These are phyloP conservation scores for Nemurella pictetii DNA, from an alignment of 2,888 invertebrate genomes.

Conservation along the genomic window DNA sequence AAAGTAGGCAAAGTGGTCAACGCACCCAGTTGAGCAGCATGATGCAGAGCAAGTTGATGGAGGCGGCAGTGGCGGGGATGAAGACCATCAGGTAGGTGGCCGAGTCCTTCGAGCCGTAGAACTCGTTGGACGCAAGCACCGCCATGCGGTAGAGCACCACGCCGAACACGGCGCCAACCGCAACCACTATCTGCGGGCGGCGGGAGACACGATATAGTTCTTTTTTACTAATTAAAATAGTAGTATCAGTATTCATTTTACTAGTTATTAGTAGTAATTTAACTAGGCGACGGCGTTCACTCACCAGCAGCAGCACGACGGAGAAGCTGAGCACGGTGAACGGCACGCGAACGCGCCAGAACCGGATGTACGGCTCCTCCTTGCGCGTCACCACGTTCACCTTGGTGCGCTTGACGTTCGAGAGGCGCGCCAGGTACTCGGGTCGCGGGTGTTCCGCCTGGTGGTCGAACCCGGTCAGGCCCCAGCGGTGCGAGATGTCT, in stretches of 20 bases:
- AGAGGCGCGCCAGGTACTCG: constrained; percentile 68
- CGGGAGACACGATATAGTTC: not conserved
- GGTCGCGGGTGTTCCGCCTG: constrained; percentile 77
- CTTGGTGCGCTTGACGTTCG: constrained; percentile 58
- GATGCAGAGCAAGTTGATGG: constrained; percentile 76
- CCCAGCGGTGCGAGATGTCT: constrained; percentile 81
- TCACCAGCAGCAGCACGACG: constrained; percentile 62
- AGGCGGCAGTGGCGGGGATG: constrained; percentile 74
- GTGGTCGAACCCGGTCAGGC: constrained; percentile 72
- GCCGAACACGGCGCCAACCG: constrained; percentile 72
- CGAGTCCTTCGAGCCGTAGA: constrained; percentile 56
- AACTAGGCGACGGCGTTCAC: not conserved
- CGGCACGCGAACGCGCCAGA: constrained; percentile 74
- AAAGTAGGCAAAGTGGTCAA: no score
- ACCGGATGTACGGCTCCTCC: constrained; percentile 73
- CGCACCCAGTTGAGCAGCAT: constrained; percentile 69
- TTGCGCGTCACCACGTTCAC: constrained; percentile 60
- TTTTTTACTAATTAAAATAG: no score
- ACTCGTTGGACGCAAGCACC: constrained; percentile 60
- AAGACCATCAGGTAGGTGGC: constrained; percentile 66
- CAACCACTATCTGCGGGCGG: constrained; percentile 61
- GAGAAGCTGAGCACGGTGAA: constrained; percentile 71
- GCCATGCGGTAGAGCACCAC: constrained; percentile 78
- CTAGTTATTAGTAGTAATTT: no score
- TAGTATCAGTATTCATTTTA: not conserved